Percentiles rank a stretch among this genome's conserved stretches.
Evolutionary conservation across 2,113 vertebrate species (phyloP).

Genomic region (Bufo gargarizans): DNA sequence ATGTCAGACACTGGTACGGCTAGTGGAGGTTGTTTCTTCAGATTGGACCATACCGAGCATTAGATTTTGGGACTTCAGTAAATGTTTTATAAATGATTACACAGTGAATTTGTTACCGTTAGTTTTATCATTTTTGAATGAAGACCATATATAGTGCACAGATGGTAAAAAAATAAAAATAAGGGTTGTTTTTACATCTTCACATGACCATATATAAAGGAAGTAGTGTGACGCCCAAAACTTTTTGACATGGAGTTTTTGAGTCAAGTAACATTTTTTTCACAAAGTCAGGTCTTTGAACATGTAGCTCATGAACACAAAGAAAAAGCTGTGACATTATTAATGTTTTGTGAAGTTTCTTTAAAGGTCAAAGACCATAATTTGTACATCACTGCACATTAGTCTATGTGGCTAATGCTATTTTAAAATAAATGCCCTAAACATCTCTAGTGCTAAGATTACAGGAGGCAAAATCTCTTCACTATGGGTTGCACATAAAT

Average conservation of each 20-base stretch:
- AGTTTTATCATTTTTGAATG: not conserved
- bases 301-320: not conserved
- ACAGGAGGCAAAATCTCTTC: slow-evolving; percentile 51
- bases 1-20: no score
- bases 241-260: not conserved
- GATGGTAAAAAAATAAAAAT: not conserved
- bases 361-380: slow-evolving; percentile 46
- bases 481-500: slow-evolving; percentile 47
- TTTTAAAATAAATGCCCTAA: slow-evolving; percentile 48
- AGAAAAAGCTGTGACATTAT: slow-evolving; percentile 28
- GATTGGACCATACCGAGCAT: no score
- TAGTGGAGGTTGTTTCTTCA: no score
- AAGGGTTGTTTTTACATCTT: not conserved
- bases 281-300: not conserved
- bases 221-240: not conserved
- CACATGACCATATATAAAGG: not conserved
- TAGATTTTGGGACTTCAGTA: no score
- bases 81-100: no score
- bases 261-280: not conserved
- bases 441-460: slow-evolving; percentile 26
- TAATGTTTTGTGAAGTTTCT: slow-evolving; percentile 38
- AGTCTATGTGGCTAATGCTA: slow-evolving; percentile 40
- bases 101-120: no score
- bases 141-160: not conserved
- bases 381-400: slow-evolving; percentile 45